phyloP scores from a whole-genome alignment of 2,113 vertebrate species.

The Cochlearius cochlearius region DNA sequence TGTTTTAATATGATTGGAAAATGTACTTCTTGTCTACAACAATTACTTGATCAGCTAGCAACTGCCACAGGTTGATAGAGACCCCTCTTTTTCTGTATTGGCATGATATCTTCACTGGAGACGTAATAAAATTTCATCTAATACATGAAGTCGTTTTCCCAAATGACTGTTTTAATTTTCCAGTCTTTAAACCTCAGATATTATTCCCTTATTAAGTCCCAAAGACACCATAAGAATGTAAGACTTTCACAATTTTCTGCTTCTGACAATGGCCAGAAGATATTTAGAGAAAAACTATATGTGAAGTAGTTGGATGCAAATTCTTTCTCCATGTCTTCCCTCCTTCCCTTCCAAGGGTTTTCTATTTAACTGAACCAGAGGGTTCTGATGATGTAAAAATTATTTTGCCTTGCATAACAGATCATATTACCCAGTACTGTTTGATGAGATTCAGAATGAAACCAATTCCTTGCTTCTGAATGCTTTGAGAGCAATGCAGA shows the following conservation, averaged over 20 bases:
- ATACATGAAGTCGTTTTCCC: not conserved
- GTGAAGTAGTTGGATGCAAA: not conserved
- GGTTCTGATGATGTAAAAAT: not conserved
- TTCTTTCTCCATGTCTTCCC: not conserved
- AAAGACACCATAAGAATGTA: not conserved
- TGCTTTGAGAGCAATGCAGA: not conserved
- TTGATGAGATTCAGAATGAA: not conserved
- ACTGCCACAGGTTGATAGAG: not conserved
- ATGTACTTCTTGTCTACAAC: not conserved
- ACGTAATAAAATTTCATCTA: not conserved
- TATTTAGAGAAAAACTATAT: not conserved
- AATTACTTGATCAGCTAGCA: not conserved
- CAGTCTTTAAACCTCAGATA: not conserved
- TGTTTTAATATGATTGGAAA: not conserved
- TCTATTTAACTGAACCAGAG: not conserved
- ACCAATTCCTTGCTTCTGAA: not conserved
- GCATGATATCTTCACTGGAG: not conserved
- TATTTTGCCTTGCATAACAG: not conserved
- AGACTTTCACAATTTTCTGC: not conserved
- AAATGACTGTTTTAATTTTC: not conserved
- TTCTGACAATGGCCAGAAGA: not conserved
- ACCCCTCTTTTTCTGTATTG: not conserved
- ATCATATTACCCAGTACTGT: not conserved
- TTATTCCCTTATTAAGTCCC: not conserved
- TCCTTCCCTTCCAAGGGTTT: not conserved